Evolutionary conservation across 1,140 invertebrate species (phyloP).

Genomic region (Physella acuta): DNA sequence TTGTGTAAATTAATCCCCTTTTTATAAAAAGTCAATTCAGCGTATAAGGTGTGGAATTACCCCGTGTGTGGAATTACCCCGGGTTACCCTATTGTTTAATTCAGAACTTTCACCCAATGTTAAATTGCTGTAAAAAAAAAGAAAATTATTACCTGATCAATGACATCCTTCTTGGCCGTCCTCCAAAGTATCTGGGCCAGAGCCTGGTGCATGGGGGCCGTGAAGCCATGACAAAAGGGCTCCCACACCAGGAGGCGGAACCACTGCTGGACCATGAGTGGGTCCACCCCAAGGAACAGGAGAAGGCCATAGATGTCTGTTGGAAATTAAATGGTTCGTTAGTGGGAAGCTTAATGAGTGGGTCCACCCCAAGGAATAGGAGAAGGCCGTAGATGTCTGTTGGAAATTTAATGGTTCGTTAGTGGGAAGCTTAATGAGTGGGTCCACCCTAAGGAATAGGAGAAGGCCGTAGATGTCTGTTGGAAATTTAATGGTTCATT

Average conservation of each 20-base stretch:
- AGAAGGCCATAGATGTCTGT: constrained; percentile 73
- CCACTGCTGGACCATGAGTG: constrained; percentile 64
- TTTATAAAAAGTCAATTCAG: no score
- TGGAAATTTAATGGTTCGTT: no score
- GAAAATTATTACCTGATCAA: constrained; percentile 66
- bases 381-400: constrained; percentile 74
- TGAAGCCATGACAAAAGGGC: constrained; percentile 63
- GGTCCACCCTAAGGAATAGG: constrained; percentile 69
- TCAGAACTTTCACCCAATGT: no score
- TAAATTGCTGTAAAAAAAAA: no score
- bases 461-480: constrained; percentile 73
- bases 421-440: no score
- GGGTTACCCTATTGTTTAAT: no score
- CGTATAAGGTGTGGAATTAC: no score
- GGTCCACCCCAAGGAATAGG: constrained; percentile 69
- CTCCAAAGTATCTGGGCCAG: constrained; percentile 73
- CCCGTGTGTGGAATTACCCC: no score
- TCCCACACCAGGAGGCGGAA: constrained; percentile 66
- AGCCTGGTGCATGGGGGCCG: constrained; percentile 62
- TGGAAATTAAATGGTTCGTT: no score
- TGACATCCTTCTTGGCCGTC: constrained; percentile 69
- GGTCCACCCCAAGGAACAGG: constrained; percentile 69
- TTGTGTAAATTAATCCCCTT: no score
- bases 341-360: constrained; percentile 64
- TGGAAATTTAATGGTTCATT: no score